Conservation (phyloP, 1,140 invertebrate genomes). For the Drosophila saltans region DNA sequence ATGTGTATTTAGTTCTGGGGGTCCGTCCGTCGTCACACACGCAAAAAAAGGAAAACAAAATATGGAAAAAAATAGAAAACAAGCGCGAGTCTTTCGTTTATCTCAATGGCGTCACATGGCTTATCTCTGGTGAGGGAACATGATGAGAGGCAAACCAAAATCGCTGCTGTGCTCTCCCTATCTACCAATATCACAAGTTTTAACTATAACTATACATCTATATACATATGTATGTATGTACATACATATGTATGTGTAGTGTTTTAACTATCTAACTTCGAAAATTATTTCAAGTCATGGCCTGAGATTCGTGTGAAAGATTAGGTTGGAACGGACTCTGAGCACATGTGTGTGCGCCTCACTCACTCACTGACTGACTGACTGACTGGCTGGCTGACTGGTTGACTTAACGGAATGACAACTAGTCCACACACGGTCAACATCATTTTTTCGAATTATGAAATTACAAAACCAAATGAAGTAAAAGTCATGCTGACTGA, state of each 20-base stretch:
- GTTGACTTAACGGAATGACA: conserved; percentile 3
- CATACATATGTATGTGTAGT: background rate
- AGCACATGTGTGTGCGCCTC: conserved; percentile 9
- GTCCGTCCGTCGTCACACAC: conserved; percentile 6
- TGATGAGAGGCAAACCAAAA: background rate
- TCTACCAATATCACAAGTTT: conserved; percentile 9
- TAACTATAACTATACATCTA: conserved; percentile 3
- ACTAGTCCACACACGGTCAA: conserved; percentile 11
- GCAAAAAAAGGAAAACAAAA: background rate
- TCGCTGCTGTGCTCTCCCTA: background rate
- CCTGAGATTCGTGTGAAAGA: conserved; percentile 12
- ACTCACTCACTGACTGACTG: background rate
- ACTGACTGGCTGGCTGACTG: background rate
- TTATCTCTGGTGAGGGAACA: background rate
- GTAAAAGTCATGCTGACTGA: conserved; percentile 10
- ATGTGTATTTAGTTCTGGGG: conserved; percentile 2
- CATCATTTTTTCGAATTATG: conserved; percentile 6
- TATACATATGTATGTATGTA: background rate
- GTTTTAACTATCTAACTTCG: conserved; percentile 10
- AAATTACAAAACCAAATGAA: conserved; percentile 12
- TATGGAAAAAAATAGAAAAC: background rate
- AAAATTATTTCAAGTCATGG: conserved; percentile 14
- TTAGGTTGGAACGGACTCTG: background rate
- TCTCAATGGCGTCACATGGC: conserved; percentile 8
- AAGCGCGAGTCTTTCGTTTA: conserved; percentile 3